Conservation (phyloP, 2,797 vertebrate genomes). For the Pampus argenteus region DNA sequence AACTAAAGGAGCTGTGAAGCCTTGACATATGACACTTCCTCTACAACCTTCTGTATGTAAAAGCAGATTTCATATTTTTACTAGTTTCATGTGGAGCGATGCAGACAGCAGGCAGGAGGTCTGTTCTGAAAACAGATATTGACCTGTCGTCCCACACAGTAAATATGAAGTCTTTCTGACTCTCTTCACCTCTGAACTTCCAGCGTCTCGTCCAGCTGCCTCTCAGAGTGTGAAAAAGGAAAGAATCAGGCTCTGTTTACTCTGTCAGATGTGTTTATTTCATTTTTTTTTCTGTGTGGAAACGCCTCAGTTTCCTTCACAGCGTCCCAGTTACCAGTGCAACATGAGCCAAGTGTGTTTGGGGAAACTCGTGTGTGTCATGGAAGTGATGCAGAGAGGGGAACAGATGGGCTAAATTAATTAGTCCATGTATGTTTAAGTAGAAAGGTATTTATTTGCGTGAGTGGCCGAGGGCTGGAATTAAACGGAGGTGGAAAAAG, state of each 20-base stretch:
- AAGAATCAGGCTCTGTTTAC: conserved; percentile 41
- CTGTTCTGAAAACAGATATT: not conserved
- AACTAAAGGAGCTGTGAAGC: no score
- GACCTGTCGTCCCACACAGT: not conserved
- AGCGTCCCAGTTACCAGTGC: conserved; percentile 84
- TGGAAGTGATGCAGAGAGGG: conserved; percentile 83
- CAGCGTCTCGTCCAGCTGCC: conserved; percentile 3
- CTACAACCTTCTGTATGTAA: no score
- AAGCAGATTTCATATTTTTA: not conserved
- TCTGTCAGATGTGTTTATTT: conserved; percentile 52
- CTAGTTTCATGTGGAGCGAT: not conserved
- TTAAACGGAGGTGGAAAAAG: conserved; percentile 67
- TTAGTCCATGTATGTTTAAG: conserved; percentile 89
- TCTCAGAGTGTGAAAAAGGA: conserved; percentile 46
- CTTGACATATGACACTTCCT: no score
- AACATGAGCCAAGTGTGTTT: conserved; percentile 85
- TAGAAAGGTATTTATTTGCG: conserved; percentile 91
- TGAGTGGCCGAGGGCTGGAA: conserved; percentile 86
- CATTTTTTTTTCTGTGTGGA: conserved; percentile 27
- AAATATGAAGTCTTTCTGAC: not conserved
- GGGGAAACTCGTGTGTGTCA: conserved; percentile 83
- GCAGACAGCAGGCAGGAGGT: not conserved
- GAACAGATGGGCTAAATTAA: conserved; percentile 94
- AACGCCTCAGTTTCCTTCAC: conserved; percentile 49
- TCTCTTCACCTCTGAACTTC: conserved; percentile 9